Base-by-base conservation (phyloP, 1,140 invertebrate species). In the Ptiloglossa arizonensis region DNA sequence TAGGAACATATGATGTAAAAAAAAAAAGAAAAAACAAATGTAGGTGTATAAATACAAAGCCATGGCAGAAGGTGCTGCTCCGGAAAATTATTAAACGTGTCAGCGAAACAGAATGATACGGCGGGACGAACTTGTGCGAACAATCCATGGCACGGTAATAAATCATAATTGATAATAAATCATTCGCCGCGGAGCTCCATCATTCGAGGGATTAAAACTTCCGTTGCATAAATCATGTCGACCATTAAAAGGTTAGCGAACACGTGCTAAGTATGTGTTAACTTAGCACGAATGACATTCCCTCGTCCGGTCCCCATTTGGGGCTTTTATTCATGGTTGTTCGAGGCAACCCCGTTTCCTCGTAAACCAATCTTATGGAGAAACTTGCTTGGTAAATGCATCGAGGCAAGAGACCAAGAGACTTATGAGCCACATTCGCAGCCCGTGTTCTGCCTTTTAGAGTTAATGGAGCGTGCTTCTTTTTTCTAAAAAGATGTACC, bases 381-480 rank as follows among this genome's bases (percentile, higher is more conserved):
- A 38, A 59, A 76, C 32, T 76, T 69, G 22, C 22, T 3, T 1
- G 44, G 22, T 24, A 41, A 44, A 56, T 52, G 54, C 62, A 56
- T 59, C 59, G 81, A 79, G 69, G 60, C 60, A 57, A 74, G 63
- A 70, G 64, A 48, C 32, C 35, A 68, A 67, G 46, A 59, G 70
- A 70, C 48, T 71, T n/a, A n/a, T n/a, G 66, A 46, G 50, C 56
- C 60, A 81, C 60, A 83, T 83, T 81, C 27, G 24, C 5, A 44
- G 5, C 17, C 35, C 27, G 19, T 22, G 59, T 60, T 67, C 50
- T 67, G 19, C 67, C 81, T 83, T 80, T 84, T 79, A 83, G 60
- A 54, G 41, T 54, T 84, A 83, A 84, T 84, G 81, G 66, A 35
- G 5, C 35, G 35, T 35, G 5, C 9, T 35, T 35, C 35, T 35